phyloP scores from a whole-genome alignment of 2,888 invertebrate species.

The Rhingia rostrata region DNA sequence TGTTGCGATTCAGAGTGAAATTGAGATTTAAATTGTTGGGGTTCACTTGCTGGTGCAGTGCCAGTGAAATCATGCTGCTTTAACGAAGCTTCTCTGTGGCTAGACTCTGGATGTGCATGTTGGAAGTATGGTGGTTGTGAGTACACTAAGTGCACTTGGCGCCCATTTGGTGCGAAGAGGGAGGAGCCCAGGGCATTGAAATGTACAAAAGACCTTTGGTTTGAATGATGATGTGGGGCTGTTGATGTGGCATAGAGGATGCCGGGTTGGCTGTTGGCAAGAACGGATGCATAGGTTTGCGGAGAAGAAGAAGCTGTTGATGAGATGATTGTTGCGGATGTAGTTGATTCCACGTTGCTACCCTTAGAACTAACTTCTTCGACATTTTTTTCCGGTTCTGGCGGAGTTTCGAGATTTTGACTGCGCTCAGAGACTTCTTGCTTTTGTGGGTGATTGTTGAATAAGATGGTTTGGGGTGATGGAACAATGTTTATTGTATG shows the following conservation, averaged over 20 bases:
- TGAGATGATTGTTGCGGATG: neutral
- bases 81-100: constrained; percentile 1
- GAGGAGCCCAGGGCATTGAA: constrained; percentile 53
- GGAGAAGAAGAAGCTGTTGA: constrained; percentile 10
- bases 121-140: constrained; percentile 36
- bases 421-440: constrained; percentile 74
- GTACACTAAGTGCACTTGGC: constrained; percentile 43
- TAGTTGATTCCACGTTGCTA: constrained; percentile 22
- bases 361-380: neutral
- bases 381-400: neutral
- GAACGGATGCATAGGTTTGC: constrained; percentile 44
- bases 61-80: constrained; percentile 32
- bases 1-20: constrained; percentile 43
- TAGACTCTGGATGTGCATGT: neutral
- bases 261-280: constrained; percentile 45
- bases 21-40: constrained; percentile 45
- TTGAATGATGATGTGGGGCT: neutral
- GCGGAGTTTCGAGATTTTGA: constrained; percentile 47
- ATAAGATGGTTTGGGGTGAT: constrained; percentile 80
- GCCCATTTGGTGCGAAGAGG: constrained; percentile 58
- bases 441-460: constrained; percentile 60
- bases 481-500: constrained; percentile 80
- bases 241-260: constrained; percentile 50
- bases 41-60: constrained; percentile 23
- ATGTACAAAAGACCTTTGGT: constrained; percentile 23